Evolutionary conservation across 2,797 vertebrate genomes (phyloP).

Genomic region (Fringilla coelebs): DNA sequence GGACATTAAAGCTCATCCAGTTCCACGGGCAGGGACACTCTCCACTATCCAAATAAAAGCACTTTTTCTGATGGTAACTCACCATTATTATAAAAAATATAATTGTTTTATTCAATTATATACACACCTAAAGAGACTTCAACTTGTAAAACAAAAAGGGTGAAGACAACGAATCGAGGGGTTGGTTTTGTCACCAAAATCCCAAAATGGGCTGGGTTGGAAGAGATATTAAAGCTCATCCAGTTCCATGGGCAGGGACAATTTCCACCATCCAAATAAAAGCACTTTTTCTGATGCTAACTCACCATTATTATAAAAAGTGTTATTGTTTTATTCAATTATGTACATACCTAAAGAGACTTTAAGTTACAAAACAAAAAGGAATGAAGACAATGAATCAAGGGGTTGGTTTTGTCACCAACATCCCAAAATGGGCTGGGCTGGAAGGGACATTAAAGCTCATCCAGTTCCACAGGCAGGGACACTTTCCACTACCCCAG

Average conservation of each 20-base stretch:
- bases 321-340: not conserved
- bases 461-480: not conserved
- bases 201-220: no score
- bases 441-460: not conserved
- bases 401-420: not conserved
- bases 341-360: not conserved
- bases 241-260: no score
- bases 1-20: not conserved
- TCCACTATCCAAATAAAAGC: not conserved
- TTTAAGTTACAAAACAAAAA: not conserved
- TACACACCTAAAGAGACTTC: not conserved
- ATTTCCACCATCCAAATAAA: not conserved
- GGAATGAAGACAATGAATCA: not conserved
- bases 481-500: not conserved
- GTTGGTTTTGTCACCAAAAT: no score
- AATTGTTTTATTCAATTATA: not conserved
- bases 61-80: not conserved
- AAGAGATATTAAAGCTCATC: no score
- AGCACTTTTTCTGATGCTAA: not conserved
- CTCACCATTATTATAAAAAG: not conserved
- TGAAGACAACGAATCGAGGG: no score
- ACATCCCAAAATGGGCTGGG: not conserved
- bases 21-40: not conserved
- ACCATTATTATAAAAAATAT: not conserved
- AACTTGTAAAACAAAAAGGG: no score